Evolutionary conservation across 2,113 vertebrate species (phyloP).

Genomic region (Silurus asotus): DNA sequence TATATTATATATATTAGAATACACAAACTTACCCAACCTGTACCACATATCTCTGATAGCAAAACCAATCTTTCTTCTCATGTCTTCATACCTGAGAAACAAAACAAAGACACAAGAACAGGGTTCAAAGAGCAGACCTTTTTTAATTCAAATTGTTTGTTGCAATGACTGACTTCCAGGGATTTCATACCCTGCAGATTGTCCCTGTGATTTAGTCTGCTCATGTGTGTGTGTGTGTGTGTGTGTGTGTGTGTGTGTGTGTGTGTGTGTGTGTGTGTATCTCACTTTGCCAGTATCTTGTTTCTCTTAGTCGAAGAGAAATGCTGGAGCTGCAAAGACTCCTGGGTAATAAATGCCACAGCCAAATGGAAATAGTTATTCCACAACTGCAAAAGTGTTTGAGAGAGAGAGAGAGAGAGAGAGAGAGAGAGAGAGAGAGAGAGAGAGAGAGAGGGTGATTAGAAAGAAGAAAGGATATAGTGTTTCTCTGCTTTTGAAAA

Average conservation of each 20-base stretch:
- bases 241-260: slow-evolving; percentile 1
- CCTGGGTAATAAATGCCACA: slow-evolving; percentile 97
- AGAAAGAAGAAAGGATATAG: not conserved
- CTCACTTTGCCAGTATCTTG: slow-evolving; percentile 93
- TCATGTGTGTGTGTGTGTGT: slow-evolving; percentile 3
- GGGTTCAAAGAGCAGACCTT: not conserved
- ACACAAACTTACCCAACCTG: slow-evolving; percentile 83
- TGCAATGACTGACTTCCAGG: not conserved
- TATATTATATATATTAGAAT: not conserved
- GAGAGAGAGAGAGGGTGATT: slow-evolving; percentile 1
- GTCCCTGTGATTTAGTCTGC: not conserved
- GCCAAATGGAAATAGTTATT: slow-evolving; percentile 99
- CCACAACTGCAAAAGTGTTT: slow-evolving; percentile 82
- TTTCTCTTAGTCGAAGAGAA: slow-evolving; percentile 91
- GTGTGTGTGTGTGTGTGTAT: slow-evolving; percentile 3
- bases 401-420: not conserved
- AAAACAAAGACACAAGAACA: not conserved
- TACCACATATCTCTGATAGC: slow-evolving; percentile 98
- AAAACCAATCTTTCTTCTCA: slow-evolving; percentile 93
- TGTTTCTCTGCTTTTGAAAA: not conserved
- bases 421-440: not conserved
- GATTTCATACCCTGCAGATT: not conserved
- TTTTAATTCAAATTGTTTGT: not conserved
- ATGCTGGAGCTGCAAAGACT: slow-evolving; percentile 94
- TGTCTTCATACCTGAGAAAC: slow-evolving; percentile 83